These are phyloP conservation scores for Tipula lateralis DNA, from an alignment of 2,888 invertebrate species.

Conservation along the genomic window DNA sequence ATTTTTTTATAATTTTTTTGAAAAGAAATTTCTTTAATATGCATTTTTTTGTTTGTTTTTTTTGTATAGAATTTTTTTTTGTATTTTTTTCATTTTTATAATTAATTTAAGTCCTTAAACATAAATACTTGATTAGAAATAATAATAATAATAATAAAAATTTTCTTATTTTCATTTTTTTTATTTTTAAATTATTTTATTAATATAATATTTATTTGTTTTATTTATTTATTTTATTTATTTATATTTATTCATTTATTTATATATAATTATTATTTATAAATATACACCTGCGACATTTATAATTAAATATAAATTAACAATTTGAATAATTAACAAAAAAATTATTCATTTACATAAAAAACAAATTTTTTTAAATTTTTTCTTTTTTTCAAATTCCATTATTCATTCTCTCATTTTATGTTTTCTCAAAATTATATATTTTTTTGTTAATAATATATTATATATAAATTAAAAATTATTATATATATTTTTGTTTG, in stretches of 20 bases:
- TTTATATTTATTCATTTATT: background rate
- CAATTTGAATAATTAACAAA: slow-evolving; percentile 28
- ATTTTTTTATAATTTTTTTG: slow-evolving; percentile 14
- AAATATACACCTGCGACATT: slow-evolving; percentile 30
- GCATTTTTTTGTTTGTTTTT: background rate
- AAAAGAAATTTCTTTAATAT: slow-evolving; percentile 24
- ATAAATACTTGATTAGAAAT: slow-evolving; percentile 24
- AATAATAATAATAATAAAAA: slow-evolving; percentile 20
- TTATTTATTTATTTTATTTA: slow-evolving; percentile 11
- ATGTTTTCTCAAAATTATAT: background rate
- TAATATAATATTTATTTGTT: slow-evolving; percentile 19
- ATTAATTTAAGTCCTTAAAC: slow-evolving; percentile 24
- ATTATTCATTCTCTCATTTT: slow-evolving; percentile 25
- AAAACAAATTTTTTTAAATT: slow-evolving; percentile 26
- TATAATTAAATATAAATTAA: slow-evolving; percentile 30
- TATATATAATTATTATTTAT: slow-evolving; percentile 27
- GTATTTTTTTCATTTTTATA: slow-evolving; percentile 4
- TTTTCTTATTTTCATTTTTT: slow-evolving; percentile 19
- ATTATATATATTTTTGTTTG: background rate
- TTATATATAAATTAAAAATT: slow-evolving; percentile 26
- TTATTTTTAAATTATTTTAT: slow-evolving; percentile 19
- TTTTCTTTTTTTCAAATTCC: slow-evolving; percentile 28
- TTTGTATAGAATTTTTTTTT: slow-evolving; percentile 20
- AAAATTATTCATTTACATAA: slow-evolving; percentile 29
- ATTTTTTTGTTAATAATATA: background rate